Evolutionary conservation across 2,113 vertebrate genomes (phyloP), one percentile per base, ranked within the genome.

Genomic region (Leptodactylus fuscus): DNA sequence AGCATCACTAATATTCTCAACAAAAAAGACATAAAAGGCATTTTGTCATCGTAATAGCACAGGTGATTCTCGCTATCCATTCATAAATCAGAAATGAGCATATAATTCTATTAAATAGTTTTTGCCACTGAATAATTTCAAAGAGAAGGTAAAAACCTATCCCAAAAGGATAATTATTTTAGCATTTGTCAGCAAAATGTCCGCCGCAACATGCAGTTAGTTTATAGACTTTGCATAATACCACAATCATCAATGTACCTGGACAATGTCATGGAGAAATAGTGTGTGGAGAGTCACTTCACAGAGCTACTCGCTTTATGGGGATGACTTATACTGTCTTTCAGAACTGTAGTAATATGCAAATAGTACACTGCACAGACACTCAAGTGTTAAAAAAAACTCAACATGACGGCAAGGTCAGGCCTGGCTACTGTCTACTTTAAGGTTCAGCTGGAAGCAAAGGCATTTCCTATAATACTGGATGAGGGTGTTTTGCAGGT

Each of bases 111-210:
- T 92, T 89, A 91, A 90, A 92, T 91, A 90, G 91, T 91, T 93
- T 83, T 92, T 89, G 88, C 87, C 87, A 89, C 85, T 88, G 89
- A 92, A 93, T 92, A 91, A 93, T 92, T 93, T 93, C 89, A 89
- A 90, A 88, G 89, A 91, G 91, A 92, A 91, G 91, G 91, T 91
- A 93, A 92, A 83, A 92, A 91, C 91, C 92, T 91, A 92, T 92
- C 92, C 91, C 91, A 92, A 92, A 90, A 88, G 87, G 89, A 83
- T 91, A 91, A 92, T 92, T 91, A 89, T 92, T 92, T 91, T 91
- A 92, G 90, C 92, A 91, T 92, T 92, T 92, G 92, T 92, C 92
- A 92, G 91, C 92, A 92, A 92, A 90, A 92, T 92, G 91, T 92
- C 92, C 90, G 89, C 90, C 88, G 92, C 92, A 93, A 91, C 91